Conservation (phyloP, 2,797 vertebrate species). For the Anomalospiza imberbis region DNA sequence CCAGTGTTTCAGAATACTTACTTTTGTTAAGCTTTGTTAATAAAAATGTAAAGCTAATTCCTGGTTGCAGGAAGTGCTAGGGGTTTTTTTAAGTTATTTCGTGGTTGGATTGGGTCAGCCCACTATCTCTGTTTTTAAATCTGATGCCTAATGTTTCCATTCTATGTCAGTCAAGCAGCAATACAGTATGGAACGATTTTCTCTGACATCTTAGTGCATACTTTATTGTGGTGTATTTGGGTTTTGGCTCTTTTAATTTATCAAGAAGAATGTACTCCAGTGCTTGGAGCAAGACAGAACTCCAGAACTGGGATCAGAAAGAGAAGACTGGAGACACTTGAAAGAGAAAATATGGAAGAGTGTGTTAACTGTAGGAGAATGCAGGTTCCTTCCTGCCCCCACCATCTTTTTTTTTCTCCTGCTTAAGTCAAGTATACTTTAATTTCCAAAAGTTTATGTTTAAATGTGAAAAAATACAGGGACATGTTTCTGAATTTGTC, state of each 20-base stretch:
- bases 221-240: neutral
- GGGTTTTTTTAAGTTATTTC: neutral
- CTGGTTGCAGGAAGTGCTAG: neutral
- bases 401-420: neutral
- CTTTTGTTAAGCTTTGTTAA: neutral
- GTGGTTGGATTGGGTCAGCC: neutral
- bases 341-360: neutral
- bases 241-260: neutral
- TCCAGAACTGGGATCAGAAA: neutral
- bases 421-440: neutral
- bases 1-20: neutral
- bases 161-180: rapidly evolving
- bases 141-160: neutral
- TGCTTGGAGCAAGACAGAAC: neutral
- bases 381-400: neutral
- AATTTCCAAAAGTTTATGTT: neutral
- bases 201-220: neutral
- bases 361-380: neutral
- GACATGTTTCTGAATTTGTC: neutral
- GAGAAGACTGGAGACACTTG: neutral
- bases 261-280: neutral
- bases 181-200: neutral
- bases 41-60: neutral
- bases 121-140: neutral
- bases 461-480: neutral